Evolutionary conservation across 1,140 invertebrate species (phyloP), one percentile per base, ranked within the genome.

Genomic region (Lerema accius): DNA sequence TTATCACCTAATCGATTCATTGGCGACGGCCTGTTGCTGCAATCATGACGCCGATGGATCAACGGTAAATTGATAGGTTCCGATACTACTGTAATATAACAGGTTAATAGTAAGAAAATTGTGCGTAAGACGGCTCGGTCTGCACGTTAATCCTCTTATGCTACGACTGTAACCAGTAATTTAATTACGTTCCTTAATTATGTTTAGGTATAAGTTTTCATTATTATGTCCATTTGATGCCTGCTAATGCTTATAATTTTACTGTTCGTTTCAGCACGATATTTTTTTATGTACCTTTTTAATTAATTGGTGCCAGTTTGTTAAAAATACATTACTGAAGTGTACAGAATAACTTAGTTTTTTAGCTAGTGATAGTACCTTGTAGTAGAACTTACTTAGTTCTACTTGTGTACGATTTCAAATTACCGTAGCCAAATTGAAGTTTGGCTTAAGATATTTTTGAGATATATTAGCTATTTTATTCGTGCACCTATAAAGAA

Each of bases 31-130:
- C 28, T 55, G 49, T 59, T 10, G 32, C 16, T 48, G 43, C 28
- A 59, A 59, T 59, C 55, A 59, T 48, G 43, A 59, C 53, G 65
- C 53, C 53, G 40, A 51, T 46, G 65, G 51, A 71, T 72, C 60
- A 72, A 65, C 65, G 39, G 65, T 64, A 72, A 65, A 63, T 64
- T 65, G 63, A 72, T 72, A 69, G 65, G 59, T 66, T 65, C 55
- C 42, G 59, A 72, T 63, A 53, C 62, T 45, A 65, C 53, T 45
- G 26, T 43, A 56, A 32, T 45, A 56, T 51, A 51, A 53, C 53
- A 56, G 53, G 53, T 56, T 56, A 13, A 32, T 55, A 16, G 16
- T 43, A 16, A 56, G 53, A 32, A 56, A 56, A 56, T 45, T 32
- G 42, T 55, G 23, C 37, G 15, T 43, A 28, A 55, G 53, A 16